Percentiles rank a stretch among this genome's conserved stretches.
Conservation (phyloP, 1,140 invertebrate species). For the Akabosia matsudoensis region DNA sequence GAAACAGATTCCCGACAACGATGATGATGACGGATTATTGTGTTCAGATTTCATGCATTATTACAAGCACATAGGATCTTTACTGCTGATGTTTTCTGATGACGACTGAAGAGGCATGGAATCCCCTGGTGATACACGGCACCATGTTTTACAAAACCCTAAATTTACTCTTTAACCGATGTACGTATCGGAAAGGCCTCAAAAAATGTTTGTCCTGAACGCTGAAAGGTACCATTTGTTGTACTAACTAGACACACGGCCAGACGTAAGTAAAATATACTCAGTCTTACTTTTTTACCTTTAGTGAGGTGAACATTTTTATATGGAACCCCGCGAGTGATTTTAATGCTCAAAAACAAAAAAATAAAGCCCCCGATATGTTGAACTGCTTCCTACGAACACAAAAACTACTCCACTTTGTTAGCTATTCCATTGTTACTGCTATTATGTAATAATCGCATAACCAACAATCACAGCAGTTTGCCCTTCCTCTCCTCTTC, state of each 20-base stretch:
- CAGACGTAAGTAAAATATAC: not conserved
- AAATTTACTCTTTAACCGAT: not conserved
- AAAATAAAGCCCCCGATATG: not conserved
- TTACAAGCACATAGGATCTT: not conserved
- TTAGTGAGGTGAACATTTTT: not conserved
- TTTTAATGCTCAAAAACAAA: not conserved
- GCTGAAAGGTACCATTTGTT: not conserved
- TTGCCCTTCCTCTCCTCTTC: not conserved
- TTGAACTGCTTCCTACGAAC: slow-evolving; percentile 1
- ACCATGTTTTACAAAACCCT: not conserved
- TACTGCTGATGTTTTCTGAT: not conserved
- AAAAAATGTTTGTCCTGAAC: not conserved
- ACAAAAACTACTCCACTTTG: slow-evolving; percentile 1
- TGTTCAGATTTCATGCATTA: slow-evolving; percentile 10
- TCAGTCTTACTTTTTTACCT: not conserved
- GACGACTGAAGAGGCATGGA: not conserved
- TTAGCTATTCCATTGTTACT: not conserved
- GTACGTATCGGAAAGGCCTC: not conserved
- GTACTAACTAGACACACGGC: not conserved
- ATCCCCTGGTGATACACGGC: not conserved
- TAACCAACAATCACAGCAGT: slow-evolving; percentile 1
- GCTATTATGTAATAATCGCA: not conserved
- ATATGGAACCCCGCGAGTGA: not conserved
- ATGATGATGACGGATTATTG: not conserved
- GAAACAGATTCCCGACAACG: not conserved